Conservation (phyloP, 2,113 vertebrate species). For the Labeo catla region DNA sequence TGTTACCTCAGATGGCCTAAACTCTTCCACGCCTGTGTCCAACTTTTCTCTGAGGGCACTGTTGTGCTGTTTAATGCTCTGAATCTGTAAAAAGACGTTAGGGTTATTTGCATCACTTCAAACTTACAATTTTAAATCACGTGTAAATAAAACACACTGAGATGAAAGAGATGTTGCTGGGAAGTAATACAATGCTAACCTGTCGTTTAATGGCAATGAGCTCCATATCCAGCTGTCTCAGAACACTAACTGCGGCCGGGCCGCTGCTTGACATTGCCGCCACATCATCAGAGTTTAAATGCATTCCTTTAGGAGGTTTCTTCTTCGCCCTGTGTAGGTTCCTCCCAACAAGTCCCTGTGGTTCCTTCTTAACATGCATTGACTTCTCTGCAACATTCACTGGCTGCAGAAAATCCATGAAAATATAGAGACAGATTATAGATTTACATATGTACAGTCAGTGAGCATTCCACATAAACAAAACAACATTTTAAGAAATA, state of each 20-base stretch:
- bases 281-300: conserved; percentile 89
- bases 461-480: not conserved
- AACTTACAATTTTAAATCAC: not conserved
- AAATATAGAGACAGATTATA: not conserved
- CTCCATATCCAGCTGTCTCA: conserved; percentile 91
- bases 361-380: conserved; percentile 86
- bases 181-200: conserved; percentile 67
- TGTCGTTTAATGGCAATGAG: conserved; percentile 94
- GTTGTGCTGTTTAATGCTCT: conserved; percentile 95
- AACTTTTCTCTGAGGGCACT: conserved; percentile 90
- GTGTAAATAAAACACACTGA: not conserved
- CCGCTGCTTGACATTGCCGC: conserved; percentile 85
- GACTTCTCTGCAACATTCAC: conserved; percentile 70
- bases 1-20: conserved; percentile 88
- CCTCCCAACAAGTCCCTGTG: conserved; percentile 83
- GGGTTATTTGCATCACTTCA: not conserved
- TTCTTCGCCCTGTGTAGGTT: conserved; percentile 86
- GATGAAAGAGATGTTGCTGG: not conserved
- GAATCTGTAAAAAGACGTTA: conserved; percentile 78
- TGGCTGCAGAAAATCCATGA: conserved; percentile 35
- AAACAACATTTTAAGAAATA: not conserved
- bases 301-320: conserved; percentile 97
- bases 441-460: not conserved
- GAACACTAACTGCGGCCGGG: conserved; percentile 84
- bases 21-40: conserved; percentile 86